phyloP scores from a whole-genome alignment of 2,797 vertebrate species.

The Coendou prehensilis region DNA sequence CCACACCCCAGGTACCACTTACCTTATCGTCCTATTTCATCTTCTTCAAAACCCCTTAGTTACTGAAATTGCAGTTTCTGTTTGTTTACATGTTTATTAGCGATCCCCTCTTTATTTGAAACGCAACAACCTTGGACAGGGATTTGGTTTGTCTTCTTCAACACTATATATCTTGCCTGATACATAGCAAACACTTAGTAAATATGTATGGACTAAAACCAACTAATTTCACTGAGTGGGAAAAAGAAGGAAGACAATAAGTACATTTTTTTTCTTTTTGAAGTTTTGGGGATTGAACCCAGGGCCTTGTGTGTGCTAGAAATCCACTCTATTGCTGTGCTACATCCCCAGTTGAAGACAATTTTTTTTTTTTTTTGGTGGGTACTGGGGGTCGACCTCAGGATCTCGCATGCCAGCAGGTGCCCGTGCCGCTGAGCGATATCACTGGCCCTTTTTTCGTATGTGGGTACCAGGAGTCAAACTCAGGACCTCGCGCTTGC shows the following conservation, averaged over 20 bases:
- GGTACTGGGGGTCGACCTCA: no score
- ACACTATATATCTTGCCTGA: neutral
- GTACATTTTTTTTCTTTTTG: neutral
- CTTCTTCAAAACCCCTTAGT: neutral
- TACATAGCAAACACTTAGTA: neutral
- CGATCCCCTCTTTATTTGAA: neutral
- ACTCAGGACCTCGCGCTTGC: no score
- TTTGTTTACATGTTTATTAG: constrained; percentile 12
- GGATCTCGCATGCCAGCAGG: no score
- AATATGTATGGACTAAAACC: constrained; percentile 9
- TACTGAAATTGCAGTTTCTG: constrained; percentile 6
- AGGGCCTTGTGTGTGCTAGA: neutral
- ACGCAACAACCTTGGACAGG: neutral
- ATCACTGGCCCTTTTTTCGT: no score
- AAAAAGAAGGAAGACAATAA: neutral
- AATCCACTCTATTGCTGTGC: neutral
- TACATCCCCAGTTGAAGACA: neutral
- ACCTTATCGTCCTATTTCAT: neutral
- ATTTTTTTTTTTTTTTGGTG: neutral
- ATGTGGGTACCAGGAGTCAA: no score
- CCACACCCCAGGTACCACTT: neutral
- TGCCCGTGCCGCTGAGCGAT: no score
- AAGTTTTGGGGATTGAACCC: neutral
- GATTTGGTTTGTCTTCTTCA: neutral
- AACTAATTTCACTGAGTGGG: constrained; percentile 22